Conservation (phyloP, 2,888 invertebrate species). For the Coenonympha glycerion region DNA sequence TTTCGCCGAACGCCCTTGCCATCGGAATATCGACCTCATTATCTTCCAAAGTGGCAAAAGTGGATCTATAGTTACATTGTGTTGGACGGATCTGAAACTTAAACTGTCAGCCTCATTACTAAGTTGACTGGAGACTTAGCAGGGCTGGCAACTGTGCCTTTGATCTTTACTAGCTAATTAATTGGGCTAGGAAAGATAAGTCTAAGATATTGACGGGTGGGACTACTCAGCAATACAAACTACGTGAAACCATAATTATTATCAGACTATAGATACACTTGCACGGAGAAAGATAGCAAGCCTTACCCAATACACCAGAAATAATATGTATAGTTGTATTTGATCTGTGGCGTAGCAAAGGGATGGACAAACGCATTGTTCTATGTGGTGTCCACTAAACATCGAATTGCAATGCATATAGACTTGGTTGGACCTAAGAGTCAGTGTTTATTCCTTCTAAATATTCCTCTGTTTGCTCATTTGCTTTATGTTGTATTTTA, state of each 20-base stretch:
- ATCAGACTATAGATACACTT: too few relatives aligned
- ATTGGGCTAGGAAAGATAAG: constrained; percentile 61
- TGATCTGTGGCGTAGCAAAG: constrained; percentile 13
- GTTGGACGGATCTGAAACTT: constrained; percentile 56
- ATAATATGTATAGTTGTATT: constrained; percentile 12
- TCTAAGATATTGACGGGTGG: constrained; percentile 52
- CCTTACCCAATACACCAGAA: background rate
- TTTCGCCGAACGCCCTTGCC: background rate
- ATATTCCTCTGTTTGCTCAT: background rate
- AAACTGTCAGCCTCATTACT: constrained; percentile 61
- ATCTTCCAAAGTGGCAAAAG: constrained; percentile 10
- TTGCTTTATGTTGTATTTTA: too few relatives aligned
- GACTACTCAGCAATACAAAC: background rate
- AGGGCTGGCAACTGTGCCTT: constrained; percentile 55
- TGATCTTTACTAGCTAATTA: constrained; percentile 68
- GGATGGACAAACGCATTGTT: background rate
- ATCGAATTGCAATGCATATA: constrained; percentile 10
- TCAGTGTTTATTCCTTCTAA: background rate
- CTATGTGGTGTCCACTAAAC: constrained; percentile 2
- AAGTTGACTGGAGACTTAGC: constrained; percentile 58
- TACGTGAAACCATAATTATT: too few relatives aligned
- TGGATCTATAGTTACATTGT: constrained; percentile 36
- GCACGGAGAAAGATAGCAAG: too few relatives aligned
- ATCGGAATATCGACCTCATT: constrained; percentile 26
- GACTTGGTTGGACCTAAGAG: constrained; percentile 9